Evolutionary conservation across 2,113 vertebrate species (phyloP), one percentile per base, ranked within the genome.

Genomic region (Scytalopus superciliaris): DNA sequence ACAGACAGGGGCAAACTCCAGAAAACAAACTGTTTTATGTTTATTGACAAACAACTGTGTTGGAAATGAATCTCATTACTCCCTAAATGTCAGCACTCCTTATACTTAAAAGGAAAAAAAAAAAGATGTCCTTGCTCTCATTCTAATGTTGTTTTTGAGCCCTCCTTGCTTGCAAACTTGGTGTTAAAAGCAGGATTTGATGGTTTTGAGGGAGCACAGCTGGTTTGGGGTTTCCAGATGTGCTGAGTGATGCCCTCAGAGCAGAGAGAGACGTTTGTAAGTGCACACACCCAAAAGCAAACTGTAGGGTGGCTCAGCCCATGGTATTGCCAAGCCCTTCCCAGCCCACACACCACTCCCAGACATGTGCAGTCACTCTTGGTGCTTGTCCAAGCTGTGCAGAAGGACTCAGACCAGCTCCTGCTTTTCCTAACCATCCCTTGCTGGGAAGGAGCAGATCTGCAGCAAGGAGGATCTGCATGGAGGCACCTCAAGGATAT

Each of bases 401-500:
- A 44, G 69, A 24, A 23, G 82, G 62, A 55, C 42, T 56, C 30
- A 27, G 4, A 14, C 19, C 53, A 39, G 57, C 59, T 87, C 19
- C 1, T 9, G 30, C 3, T 9, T 24, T 49, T 87, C 27, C 33
- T 47, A 2, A 10, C 2, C 0, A 23, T 44, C 15, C 60, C 17
- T 19, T 11, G 33, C 47, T 40, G 52, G 45, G 42, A 63, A 82
- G 75, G 31, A 75, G n/a, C 22, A 17, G 55, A 12, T 50, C 19
- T 3, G 16, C 2, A 2, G 25, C 2, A 2, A 49, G 28, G 28
- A 59, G 33, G 53, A 37, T 33, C 27, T 86, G 53, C 60, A 15
- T 3, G 25, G 4, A 10, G 53, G 5, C n/a, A 16, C 12, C 72
- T 67, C 28, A 5, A 40, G 11, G 5, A 3, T 7, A 23, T n/a